phyloP scores from a whole-genome alignment of 2,113 vertebrate genomes.

The Ptychochromis oligacanthus region DNA sequence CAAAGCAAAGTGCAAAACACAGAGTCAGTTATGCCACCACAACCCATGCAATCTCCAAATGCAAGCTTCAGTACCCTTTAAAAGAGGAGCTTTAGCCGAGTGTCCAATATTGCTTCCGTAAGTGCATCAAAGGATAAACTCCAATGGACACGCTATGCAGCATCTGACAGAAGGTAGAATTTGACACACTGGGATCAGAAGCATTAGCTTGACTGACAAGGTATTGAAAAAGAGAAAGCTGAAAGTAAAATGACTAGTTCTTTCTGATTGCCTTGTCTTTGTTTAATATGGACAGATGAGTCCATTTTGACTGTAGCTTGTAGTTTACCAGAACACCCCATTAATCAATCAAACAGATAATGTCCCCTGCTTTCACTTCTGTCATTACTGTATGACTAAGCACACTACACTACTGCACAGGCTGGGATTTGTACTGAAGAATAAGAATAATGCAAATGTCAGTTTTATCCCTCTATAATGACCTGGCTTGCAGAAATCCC shows the following conservation, averaged over 20 bases:
- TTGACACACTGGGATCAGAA: not conserved
- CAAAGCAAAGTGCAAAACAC: too few relatives aligned
- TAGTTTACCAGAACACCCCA: not conserved
- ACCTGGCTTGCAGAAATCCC: not conserved
- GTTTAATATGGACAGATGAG: not conserved
- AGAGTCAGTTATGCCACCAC: not conserved
- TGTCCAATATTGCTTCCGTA: not conserved
- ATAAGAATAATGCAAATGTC: not conserved
- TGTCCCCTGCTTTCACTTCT: not conserved
- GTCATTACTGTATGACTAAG: not conserved
- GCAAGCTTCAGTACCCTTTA: not conserved
- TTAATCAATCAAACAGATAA: conserved; percentile 18
- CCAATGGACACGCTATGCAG: not conserved
- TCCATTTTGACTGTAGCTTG: not conserved
- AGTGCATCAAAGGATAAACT: not conserved
- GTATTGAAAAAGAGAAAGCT: not conserved
- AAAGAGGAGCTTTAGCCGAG: fast-evolving
- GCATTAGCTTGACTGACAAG: not conserved
- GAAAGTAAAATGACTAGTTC: not conserved
- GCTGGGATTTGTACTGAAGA: not conserved
- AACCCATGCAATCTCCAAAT: not conserved
- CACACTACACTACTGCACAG: not conserved
- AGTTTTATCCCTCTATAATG: not conserved
- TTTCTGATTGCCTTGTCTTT: not conserved
- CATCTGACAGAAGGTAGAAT: not conserved